A percentile compares a stretch with the other conserved stretches of the same genome.
These are phyloP conservation scores for Pavo muticus DNA, from an alignment of 2,113 vertebrate species.

Conservation along the genomic window DNA sequence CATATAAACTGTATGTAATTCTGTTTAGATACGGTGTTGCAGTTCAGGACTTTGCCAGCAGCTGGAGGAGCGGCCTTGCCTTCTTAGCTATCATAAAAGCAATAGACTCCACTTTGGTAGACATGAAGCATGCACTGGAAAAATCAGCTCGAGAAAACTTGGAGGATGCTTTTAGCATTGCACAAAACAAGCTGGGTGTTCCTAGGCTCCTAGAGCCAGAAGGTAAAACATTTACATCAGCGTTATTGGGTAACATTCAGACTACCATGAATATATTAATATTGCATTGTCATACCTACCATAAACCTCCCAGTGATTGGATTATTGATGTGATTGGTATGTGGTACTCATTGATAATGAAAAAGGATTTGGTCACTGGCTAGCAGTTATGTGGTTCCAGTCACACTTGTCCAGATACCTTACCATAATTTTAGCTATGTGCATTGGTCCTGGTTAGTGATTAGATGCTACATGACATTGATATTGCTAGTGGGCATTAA, in stretches of 20 bases:
- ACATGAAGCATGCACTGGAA: constrained; percentile 91
- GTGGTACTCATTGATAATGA: not conserved
- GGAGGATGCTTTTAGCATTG: constrained; percentile 91
- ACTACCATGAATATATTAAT: not conserved
- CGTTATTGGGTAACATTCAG: not conserved
- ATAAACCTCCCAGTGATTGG: not conserved
- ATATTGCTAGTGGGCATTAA: not conserved
- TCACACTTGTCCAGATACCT: not conserved
- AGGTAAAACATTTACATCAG: constrained; percentile 73
- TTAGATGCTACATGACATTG: not conserved
- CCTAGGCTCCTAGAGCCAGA: constrained; percentile 94
- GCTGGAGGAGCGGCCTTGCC: constrained; percentile 94
- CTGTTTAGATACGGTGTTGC: constrained; percentile 89
- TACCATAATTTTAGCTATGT: not conserved
- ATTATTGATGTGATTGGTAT: not conserved
- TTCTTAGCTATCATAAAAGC: constrained; percentile 96
- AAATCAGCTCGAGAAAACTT: constrained; percentile 88
- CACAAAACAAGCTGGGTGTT: constrained; percentile 89
- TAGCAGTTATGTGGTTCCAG: not conserved
- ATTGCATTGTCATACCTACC: not conserved
- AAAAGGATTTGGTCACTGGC: not conserved
- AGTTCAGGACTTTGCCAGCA: constrained; percentile 93
- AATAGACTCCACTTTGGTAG: constrained; percentile 91
- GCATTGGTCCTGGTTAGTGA: not conserved
- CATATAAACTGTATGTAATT: not conserved